Evolutionary conservation across 2,797 vertebrate species (phyloP), one percentile per base, ranked within the genome.

Genomic region (Protosalanx chinensis): DNA sequence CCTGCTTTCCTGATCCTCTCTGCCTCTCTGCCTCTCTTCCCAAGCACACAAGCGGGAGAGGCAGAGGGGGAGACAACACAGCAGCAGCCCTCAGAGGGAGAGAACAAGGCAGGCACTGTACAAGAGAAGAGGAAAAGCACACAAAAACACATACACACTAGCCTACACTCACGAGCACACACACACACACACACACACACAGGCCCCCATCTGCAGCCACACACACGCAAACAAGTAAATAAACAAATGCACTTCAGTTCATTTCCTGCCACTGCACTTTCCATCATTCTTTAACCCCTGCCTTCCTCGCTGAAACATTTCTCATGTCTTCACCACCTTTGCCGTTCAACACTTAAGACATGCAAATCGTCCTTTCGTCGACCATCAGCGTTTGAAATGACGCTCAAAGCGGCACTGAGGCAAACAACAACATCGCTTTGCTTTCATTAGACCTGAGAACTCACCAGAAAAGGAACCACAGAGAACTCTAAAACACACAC

Each of bases 301-400:
- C 76, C 77, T 81, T 82, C 78, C 80, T 79, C 81, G 83, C 86
- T 87, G 83, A 87, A 80, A 82, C 78, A 79, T 68, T 66, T 64
- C 69, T 64, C n/a, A 8, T 20, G 56, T 72, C 77, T 71, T 76
- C 77, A 79, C 81, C 68, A 58, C 71, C 74, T 76, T 73, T 83
- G 78, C 70, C 56, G 70, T 30, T 41, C 72, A 83, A 82, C 84
- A 83, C 86, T 89, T 89, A 81, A 89, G 88, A 91, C 89, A 91
- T 91, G 90, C 88, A 91, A 91, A 91, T 90, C 84, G 86, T 87
- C 81, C 89, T 91, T 89, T 41, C 88, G 87, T 87, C 87, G 85
- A 84, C 87, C 88, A 91, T 90, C 85, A 89, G 87, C 71, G 81
- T 89, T 86, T 90, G 84, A 90, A 90, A 91, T 82, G 72, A 84